Base-by-base conservation (phyloP, 2,888 invertebrate species). In the Ochropacha duplaris region DNA sequence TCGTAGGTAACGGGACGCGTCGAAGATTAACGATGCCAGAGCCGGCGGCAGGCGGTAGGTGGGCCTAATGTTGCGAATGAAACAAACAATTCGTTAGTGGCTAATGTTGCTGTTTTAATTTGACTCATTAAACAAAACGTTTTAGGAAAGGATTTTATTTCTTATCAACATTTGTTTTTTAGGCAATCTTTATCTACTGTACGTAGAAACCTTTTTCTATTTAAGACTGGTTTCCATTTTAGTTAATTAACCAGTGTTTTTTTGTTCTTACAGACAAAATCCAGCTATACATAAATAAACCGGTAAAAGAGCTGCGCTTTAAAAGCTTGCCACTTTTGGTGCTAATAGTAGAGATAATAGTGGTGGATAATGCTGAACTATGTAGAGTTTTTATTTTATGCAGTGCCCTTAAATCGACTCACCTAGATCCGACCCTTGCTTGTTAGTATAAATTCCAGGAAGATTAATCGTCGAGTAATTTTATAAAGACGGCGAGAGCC, bases 1-100 rank as follows among this genome's bases (percentile, higher is more conserved):
- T 54, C 50, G 34, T 56, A 50, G 50, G 56, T 36, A 36, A n/a
- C 39, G 58, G 57, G 63, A 57, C 61, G 58, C 51, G 55, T 65
- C 55, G 54, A 62, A 64, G 62, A 68, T 68, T 64, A 68, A 68
- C 64, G 65, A 64, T 49, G 49, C 4, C 59, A 57, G 65, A 44
- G 56, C 16, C 31, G 65, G 54, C 31, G 16, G 34, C 52, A 52
- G 65, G 54, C 31, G 16, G 34, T 34, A 52, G 34, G 34, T 28
- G 52, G 44, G 19, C 9, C 44, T 44, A 44, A 44, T 44, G 44
- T 44, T 44, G 44, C 44, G 44, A 19, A 44, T 19, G 16, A 19
- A 44, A 52, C 34, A 52, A 52, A 52, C 28, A 31, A 52, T 31
- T 22, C 22, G 31, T 28, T 28, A 22, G 19, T 34, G 31, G 31